These are phyloP conservation scores for Kryptopterus vitreolus DNA, from an alignment of 2,797 vertebrate species.

Conservation along the genomic window DNA sequence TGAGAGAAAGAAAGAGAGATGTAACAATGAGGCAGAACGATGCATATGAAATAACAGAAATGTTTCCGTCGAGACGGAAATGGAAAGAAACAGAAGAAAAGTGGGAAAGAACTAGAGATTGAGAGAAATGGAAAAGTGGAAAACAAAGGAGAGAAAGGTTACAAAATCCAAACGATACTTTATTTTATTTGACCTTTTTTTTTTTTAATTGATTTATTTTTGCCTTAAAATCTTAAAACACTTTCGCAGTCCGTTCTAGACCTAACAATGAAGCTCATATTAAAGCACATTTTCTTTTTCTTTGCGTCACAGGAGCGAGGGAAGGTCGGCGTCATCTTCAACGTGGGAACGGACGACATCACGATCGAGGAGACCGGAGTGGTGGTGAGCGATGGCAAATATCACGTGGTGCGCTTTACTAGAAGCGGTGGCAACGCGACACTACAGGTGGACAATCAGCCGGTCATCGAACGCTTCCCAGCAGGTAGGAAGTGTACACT, in stretches of 20 bases:
- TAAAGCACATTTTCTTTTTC: background rate
- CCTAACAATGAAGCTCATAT: background rate
- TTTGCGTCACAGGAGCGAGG: conserved; percentile 49
- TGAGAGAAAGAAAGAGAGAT: background rate
- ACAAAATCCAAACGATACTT: no score
- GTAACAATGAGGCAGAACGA: background rate
- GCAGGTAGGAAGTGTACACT: conserved; percentile 77
- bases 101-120: no score
- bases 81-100: no score
- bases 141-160: no score
- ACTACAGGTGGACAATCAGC: conserved; percentile 93
- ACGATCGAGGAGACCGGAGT: conserved; percentile 87
- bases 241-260: background rate
- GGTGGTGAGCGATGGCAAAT: conserved; percentile 90
- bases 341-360: conserved; percentile 94
- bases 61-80: background rate
- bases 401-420: conserved; percentile 93
- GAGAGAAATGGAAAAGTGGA: background rate
- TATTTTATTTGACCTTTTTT: no score
- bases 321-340: conserved; percentile 89
- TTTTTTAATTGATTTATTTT: background rate
- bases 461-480: conserved; percentile 89
- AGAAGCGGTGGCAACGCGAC: conserved; percentile 91
- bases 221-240: background rate
- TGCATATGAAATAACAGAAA: no score